Evolutionary conservation across 1,140 invertebrate genomes (phyloP), one percentile per base, ranked within the genome.

Genomic region (Leptinotarsa undecemlineata): DNA sequence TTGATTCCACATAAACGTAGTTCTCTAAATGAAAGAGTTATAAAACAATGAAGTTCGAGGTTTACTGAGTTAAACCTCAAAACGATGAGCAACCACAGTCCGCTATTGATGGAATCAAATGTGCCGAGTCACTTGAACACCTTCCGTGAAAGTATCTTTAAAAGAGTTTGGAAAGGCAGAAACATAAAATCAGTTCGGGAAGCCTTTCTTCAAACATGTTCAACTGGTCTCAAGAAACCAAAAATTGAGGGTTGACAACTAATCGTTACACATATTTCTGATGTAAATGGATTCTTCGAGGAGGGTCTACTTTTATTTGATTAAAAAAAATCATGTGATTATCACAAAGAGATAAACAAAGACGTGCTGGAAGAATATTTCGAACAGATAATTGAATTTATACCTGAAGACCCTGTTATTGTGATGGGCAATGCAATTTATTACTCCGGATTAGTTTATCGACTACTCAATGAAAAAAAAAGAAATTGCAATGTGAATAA

Each of bases 181-280:
- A 23, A 20, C 2, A 64, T 64, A 4, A 64, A 64, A 64, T n/a
- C 19, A 64, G 19, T 4, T 64, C 20, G 62, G 20, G 1, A 64
- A 23, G 62, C 62, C 3, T 23, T 64, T 64, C 62, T 64, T 15
- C 19, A 23, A 64, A 20, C 2, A 64, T 64, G 1, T 64, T 64
- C 62, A 64, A 64, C 62, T 64, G 62, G 62, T 64, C 23, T 64
- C 62, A 64, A 64, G 6, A 20, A 64, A 64, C 20, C 3, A 64
- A 64, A 20, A 64, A 20, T 14, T 64, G 20, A 64, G 2, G 20
- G n/a, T 64, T 6, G n/a, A 64, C 62, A n/a, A 20, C 23, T 19
- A 63, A 26, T 64, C 1, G 51, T 57, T 17, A 57, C 51, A 11
- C 8, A 57, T 57, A 57, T 57, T 57, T 15, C 1, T 17, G 0